Evolutionary conservation across 64 coral and sea anemone species (phyloP).

Genomic region (Stichodactyla helianthus): DNA sequence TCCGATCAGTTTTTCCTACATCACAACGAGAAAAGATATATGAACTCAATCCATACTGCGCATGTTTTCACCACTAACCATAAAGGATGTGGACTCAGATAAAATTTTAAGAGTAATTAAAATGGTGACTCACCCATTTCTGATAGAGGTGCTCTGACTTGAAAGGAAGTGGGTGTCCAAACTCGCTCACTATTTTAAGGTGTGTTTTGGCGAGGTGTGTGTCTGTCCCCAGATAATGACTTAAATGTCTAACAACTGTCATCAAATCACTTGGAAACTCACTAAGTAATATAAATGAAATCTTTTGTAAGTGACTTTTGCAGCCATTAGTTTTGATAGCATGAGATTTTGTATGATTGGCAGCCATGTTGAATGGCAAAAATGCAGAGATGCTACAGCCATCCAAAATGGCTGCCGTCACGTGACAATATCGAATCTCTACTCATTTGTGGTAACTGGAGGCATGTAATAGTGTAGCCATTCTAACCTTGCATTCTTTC

Average conservation of each 20-base stretch:
- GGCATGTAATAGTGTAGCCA: background rate
- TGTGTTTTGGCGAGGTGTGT: constrained; percentile 26
- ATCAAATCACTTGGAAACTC: constrained; percentile 34
- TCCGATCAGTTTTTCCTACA: background rate
- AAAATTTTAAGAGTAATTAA: background rate
- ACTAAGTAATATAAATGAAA: background rate
- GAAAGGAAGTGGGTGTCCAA: constrained; percentile 52
- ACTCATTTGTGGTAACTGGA: background rate
- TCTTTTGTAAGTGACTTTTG: background rate
- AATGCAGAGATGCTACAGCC: background rate
- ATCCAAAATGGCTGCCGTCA: background rate
- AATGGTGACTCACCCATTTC: constrained; percentile 30
- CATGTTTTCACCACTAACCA: background rate
- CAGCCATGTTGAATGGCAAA: background rate
- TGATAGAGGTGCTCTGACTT: constrained; percentile 11
- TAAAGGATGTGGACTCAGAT: background rate
- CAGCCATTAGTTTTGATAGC: background rate
- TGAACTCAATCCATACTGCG: background rate
- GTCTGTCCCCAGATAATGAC: constrained; percentile 26
- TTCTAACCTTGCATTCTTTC: background rate
- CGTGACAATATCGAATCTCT: background rate
- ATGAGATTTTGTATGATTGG: background rate
- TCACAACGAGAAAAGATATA: background rate
- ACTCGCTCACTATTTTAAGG: background rate
- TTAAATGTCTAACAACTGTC: constrained; percentile 37